These are phyloP conservation scores for Clanis bilineata DNA, from an alignment of 2,888 invertebrate species.

Conservation along the genomic window DNA sequence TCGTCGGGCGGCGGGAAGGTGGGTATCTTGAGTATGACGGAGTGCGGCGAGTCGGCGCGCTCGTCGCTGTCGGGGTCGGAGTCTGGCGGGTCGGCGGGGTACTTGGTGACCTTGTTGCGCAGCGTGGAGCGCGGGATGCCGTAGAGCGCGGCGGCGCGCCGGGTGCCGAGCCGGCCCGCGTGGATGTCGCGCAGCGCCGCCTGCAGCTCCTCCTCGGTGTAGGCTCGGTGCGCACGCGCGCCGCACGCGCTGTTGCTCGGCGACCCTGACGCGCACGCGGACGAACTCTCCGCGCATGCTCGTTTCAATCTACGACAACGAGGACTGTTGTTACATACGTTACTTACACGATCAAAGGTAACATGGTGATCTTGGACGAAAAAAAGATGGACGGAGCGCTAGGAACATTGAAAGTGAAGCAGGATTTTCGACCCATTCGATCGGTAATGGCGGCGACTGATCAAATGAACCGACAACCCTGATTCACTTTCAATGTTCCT, in stretches of 20 bases:
- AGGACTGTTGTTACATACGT: not conserved
- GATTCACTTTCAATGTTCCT: too few relatives aligned
- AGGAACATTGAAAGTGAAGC: too few relatives aligned
- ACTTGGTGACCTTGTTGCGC: constrained; percentile 96
- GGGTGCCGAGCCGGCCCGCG: constrained; percentile 94
- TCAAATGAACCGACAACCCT: too few relatives aligned
- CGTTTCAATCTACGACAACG: constrained; percentile 65
- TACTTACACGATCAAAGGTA: too few relatives aligned
- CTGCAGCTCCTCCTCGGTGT: constrained; percentile 97
- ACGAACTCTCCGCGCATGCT: constrained; percentile 45
- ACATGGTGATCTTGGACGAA: too few relatives aligned
- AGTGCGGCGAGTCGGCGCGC: constrained; percentile 81
- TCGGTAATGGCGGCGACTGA: too few relatives aligned
- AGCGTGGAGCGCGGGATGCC: constrained; percentile 98
- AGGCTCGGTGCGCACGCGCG: constrained; percentile 88
- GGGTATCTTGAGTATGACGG: constrained; percentile 95
- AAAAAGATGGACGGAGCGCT: too few relatives aligned
- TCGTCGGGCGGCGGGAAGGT: constrained; percentile 88
- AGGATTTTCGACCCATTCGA: too few relatives aligned
- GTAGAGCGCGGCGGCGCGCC: constrained; percentile 96
- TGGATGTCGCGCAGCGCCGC: constrained; percentile 97
- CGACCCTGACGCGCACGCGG: constrained; percentile 16
- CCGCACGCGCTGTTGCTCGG: constrained; percentile 57
- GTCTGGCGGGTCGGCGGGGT: constrained; percentile 86
- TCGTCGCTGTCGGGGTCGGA: constrained; percentile 79